A percentile compares a stretch with the other conserved stretches of the same genome.
Conservation (phyloP, 2,113 vertebrate species). For the Nothobranchius kuhntae region DNA sequence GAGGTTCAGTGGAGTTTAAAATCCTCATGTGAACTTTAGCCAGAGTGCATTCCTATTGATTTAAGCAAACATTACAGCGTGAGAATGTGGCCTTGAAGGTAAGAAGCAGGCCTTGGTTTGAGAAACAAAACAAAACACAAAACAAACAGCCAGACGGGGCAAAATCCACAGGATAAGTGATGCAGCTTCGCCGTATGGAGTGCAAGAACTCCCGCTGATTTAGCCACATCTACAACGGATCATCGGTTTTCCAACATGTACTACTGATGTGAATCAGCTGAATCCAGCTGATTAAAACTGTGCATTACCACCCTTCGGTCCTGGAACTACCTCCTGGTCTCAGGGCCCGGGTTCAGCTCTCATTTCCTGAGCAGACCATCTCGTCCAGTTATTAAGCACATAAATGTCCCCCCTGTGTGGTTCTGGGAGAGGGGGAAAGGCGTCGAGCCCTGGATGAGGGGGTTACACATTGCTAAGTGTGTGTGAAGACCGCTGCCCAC, state of each 20-base stretch:
- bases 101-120: conserved; percentile 9
- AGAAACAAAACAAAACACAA: background rate
- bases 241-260: background rate
- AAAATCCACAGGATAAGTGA: conserved; percentile 30
- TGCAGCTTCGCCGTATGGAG: conserved; percentile 4
- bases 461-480: conserved; percentile 63
- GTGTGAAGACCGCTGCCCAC: conserved; percentile 59
- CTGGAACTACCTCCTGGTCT: conserved; percentile 52
- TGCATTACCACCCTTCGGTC: conserved; percentile 26
- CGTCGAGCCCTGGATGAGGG: conserved; percentile 63
- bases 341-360: conserved; percentile 82
- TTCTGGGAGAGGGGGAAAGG: conserved; percentile 70
- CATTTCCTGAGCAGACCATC: conserved; percentile 91
- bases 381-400: conserved; percentile 90
- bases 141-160: conserved; percentile 14
- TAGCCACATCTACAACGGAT: background rate
- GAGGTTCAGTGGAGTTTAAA: conserved; percentile 38
- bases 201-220: background rate
- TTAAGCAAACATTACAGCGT: conserved; percentile 57
- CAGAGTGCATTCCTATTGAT: conserved; percentile 70
- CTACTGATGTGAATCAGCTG: conserved; percentile 7
- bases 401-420: conserved; percentile 82
- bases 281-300: conserved; percentile 6
- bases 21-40: conserved; percentile 75
- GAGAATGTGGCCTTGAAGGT: conserved; percentile 49